Percentiles rank a stretch among this genome's conserved stretches.
phyloP scores from a whole-genome alignment of 2,888 invertebrate genomes.

The Dicroscelio sp. region DNA sequence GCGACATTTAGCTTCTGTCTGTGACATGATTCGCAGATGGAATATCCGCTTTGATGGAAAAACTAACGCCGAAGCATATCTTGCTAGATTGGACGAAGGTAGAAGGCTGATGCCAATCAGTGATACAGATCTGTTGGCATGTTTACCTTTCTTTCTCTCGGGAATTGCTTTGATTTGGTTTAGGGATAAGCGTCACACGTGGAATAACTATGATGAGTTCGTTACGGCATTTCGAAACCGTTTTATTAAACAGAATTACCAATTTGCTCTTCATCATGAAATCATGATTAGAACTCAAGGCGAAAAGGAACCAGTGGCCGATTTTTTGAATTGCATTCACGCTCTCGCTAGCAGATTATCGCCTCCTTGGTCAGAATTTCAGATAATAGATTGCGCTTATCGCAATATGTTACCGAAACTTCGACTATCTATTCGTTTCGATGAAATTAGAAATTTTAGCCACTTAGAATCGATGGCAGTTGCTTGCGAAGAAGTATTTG shows the following conservation, averaged over 20 bases:
- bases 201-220: conserved; percentile 14
- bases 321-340: conserved; percentile 6
- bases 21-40: too few species aligned
- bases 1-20: too few species aligned
- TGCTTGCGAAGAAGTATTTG: not conserved
- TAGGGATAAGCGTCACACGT: not conserved
- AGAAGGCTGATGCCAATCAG: too few species aligned
- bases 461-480: not conserved
- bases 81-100: too few species aligned
- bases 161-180: conserved; percentile 18
- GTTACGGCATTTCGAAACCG: not conserved
- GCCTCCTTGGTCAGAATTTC: not conserved
- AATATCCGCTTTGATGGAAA: too few species aligned
- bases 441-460: not conserved
- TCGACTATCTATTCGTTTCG: not conserved
- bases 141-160: not conserved
- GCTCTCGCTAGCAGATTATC: not conserved
- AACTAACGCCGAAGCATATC: too few species aligned
- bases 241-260: conserved; percentile 9
- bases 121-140: not conserved
- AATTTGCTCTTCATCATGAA: not conserved
- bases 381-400: not conserved
- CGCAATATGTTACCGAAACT: not conserved
- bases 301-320: not conserved
- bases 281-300: conserved; percentile 1